A percentile compares a stretch with the other conserved stretches of the same genome.
Evolutionary conservation across 2,797 vertebrate genomes (phyloP).

Genomic region (Pitangus sulphuratus): DNA sequence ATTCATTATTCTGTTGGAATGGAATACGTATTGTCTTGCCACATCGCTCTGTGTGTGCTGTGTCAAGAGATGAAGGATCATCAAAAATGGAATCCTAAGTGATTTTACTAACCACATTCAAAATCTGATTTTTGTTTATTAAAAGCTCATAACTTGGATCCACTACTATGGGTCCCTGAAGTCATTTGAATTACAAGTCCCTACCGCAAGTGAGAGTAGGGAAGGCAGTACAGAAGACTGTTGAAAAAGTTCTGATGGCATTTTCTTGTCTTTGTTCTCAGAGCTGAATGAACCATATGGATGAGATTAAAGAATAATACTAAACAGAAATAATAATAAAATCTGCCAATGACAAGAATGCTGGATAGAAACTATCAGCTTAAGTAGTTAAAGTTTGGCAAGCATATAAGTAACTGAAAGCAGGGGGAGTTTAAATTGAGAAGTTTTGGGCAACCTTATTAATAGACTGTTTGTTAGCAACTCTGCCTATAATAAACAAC

Average conservation of each 20-base stretch:
- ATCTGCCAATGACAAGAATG: background rate
- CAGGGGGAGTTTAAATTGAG: background rate
- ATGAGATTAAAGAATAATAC: conserved; percentile 27
- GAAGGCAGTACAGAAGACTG: background rate
- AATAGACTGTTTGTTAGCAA: conserved; percentile 34
- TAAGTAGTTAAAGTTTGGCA: conserved; percentile 19
- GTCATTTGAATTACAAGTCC: background rate
- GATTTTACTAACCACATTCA: background rate
- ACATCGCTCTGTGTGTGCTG: background rate
- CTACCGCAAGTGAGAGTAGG: background rate
- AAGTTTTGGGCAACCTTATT: conserved; percentile 14
- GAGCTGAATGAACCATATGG: conserved; percentile 6
- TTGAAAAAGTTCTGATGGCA: background rate
- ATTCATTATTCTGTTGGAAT: background rate
- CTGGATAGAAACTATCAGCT: background rate
- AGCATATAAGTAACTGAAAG: background rate
- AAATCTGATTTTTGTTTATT: conserved; percentile 8
- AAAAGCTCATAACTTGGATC: background rate
- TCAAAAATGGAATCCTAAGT: background rate
- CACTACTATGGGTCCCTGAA: background rate
- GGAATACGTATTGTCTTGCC: background rate
- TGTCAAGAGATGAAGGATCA: conserved; percentile 40
- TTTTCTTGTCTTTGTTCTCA: background rate
- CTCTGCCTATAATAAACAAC: conserved; percentile 44
- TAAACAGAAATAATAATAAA: conserved; percentile 31